Base-by-base conservation (phyloP, 2,113 vertebrate genomes). In the Triplophysa rosa region DNA sequence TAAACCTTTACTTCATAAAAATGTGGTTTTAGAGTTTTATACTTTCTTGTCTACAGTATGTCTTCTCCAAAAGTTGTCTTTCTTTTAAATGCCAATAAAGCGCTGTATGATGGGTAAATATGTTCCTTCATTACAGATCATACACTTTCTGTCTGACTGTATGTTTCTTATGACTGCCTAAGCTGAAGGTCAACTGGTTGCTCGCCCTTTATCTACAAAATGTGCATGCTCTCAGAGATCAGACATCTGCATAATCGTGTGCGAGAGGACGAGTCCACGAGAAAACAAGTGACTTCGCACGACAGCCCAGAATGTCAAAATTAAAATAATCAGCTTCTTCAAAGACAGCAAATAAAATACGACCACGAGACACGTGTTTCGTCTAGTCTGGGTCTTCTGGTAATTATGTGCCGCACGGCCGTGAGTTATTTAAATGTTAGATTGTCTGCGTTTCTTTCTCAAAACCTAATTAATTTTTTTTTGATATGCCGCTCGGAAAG, bases 281-380 rank as follows among this genome's bases (percentile, higher is more conserved):
- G 74, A 87, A 86, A 79, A 81, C 61, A 52, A 82, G 47, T 26
- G 80, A 52, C 64, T 17, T 67, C 81, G 58, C 62, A 58, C 77
- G 85, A 86, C 71, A 29, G 37, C 70, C 37, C 80, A 78, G 88
- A 91, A 90, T 84, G 84, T 85, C 83, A 83, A 78, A 86, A 89
- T 88, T 87, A 83, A 75, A 91, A 87, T 85, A 85, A 83, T 58
- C 79, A 45, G 37, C 81, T n/a, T 62, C 73, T 79, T 29, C 26
- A 37, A 61, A 81, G 79, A 85, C 23, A 62, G 65, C 9, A 77
- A 81, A 42, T 7, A 80, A 85, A 84, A 86, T 69, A 80, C 72
- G 65, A 79, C 58, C 77, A 47, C 11, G 4, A 69, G 81, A 78
- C 68, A 42, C 33, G 24, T 63, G 64, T 63, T 65, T 54, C 58